Conservation (phyloP, 2,888 invertebrate genomes). For the Hedychridium roseum region DNA sequence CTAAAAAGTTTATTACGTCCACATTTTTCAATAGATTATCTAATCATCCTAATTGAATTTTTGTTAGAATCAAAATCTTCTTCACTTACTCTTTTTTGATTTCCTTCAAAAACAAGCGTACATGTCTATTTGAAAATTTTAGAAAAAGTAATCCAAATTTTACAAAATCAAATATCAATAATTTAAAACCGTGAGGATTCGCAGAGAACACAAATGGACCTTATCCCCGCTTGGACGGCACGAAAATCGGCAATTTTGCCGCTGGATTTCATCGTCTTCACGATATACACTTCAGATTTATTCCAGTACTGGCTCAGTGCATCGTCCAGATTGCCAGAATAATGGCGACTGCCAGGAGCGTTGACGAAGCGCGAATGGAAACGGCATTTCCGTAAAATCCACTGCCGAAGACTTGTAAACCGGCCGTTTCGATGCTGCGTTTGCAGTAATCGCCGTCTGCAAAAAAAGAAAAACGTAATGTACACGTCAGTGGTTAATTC, state of each 20-base stretch:
- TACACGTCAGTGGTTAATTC: too few species aligned
- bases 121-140: too few species aligned
- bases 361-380: neutral
- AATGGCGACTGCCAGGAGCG: slow-evolving; percentile 1
- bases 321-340: slow-evolving; percentile 10
- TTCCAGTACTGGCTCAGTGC: slow-evolving; percentile 5
- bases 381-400: slow-evolving; percentile 78
- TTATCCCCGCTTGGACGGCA: too few species aligned
- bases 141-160: too few species aligned
- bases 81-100: neutral
- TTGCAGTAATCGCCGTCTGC: slow-evolving; percentile 86
- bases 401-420: slow-evolving; percentile 80
- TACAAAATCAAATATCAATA: too few species aligned
- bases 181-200: too few species aligned
- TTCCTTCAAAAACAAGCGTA: too few species aligned
- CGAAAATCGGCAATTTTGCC: too few species aligned
- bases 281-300: neutral
- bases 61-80: neutral
- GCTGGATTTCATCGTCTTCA: too few species aligned
- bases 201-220: too few species aligned
- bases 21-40: too few species aligned
- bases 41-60: neutral
- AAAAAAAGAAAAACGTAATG: slow-evolving; percentile 16
- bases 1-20: too few species aligned
- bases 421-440: slow-evolving; percentile 87